phyloP scores from a whole-genome alignment of 2,888 invertebrate species.

The Leucophenga maculata region DNA sequence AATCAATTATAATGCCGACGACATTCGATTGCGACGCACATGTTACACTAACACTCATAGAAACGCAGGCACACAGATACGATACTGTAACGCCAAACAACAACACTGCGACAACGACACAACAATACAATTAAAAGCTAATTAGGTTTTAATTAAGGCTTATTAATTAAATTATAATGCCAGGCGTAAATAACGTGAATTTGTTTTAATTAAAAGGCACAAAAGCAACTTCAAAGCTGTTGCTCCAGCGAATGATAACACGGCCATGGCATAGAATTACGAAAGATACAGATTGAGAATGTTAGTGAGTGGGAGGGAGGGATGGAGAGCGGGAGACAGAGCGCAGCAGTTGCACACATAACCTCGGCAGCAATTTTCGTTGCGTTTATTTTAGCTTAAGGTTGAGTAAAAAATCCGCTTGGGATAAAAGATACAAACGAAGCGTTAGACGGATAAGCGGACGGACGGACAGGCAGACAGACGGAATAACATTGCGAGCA shows the following conservation, averaged over 20 bases:
- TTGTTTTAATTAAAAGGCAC: constrained; percentile 54
- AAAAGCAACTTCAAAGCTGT: constrained; percentile 7
- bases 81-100: not conserved
- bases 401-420: not conserved
- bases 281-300: constrained; percentile 27
- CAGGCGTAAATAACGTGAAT: constrained; percentile 54
- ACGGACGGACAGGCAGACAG: no score
- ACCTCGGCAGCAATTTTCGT: constrained; percentile 35
- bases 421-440: not conserved
- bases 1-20: constrained; percentile 1
- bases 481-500: no score
- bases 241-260: constrained; percentile 12
- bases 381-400: constrained; percentile 18
- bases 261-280: not conserved
- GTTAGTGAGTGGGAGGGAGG: no score
- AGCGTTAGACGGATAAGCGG: no score
- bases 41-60: constrained; percentile 30
- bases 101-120: constrained; percentile 23
- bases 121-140: constrained; percentile 58
- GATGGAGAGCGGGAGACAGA: not conserved
- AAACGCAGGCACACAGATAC: not conserved
- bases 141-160: constrained; percentile 61
- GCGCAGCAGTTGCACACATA: not conserved
- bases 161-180: constrained; percentile 59
- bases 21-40: constrained; percentile 28